Evolutionary conservation across 2,888 invertebrate genomes (phyloP), one percentile per base, ranked within the genome.

Genomic region (Hyposoter dolosus): DNA sequence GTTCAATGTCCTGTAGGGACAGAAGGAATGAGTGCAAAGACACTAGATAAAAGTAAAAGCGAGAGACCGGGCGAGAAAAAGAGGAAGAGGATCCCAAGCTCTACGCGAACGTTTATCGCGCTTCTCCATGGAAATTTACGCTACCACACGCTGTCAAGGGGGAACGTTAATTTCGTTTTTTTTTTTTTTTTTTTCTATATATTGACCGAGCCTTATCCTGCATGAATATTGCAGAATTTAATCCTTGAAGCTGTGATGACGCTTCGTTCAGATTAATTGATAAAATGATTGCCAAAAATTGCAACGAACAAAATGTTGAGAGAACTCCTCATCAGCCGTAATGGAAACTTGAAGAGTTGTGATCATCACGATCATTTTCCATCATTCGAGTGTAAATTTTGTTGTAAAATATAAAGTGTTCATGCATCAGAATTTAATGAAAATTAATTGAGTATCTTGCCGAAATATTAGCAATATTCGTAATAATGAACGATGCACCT

Each of bases 101-200:
- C 23, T 12, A 28, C 19, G 19, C 15, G 15, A 74, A 78, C 68
- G 47, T 66, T 81, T 66, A 81, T 81, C 81, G 77, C 56, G 56
- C 66, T 77, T 84, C 74, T 72, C 77, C 56, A 77, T 74, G 77
- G 50, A 84, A 40, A 84, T 81, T 76, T 72, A 76, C 56, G 79
- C 60, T 56, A 19, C 76, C 56, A 17, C 56, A 12, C 17, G 32
- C 47, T 40, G 43, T 71, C 23, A 15, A 65, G 76, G 35, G 71
- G 53, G 35, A 6, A 35, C 35, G 35, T 35, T 35, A 35, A 35
- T 35, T 35, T 28, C 28, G 69, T 68, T 60, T 60, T 75, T 19
- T 43, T 40, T 4, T 17, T 0, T 75, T 68, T 60, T 60, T 75
- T 19, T 43, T 40, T 4, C 9, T 0, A 10, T 68, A 9, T 68